Base-by-base conservation (phyloP, 2,113 vertebrate genomes). In the Hydrochoerus hydrochaeris region DNA sequence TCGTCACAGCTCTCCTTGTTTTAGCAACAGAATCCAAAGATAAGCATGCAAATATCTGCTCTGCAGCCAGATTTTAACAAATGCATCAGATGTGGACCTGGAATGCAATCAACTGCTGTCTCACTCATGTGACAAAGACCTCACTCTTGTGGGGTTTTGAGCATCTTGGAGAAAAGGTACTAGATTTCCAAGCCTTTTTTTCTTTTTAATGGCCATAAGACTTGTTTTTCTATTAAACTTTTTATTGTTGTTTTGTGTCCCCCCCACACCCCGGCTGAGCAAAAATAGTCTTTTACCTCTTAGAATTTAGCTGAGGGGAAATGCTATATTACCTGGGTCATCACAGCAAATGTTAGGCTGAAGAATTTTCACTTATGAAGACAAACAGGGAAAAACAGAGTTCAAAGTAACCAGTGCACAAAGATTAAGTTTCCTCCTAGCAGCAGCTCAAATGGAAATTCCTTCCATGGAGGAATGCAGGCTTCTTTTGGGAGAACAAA, bases 1-100 rank as follows among this genome's bases (percentile, higher is more conserved):
- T 69, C 91, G 91, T 62, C 78, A 81, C 80, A 52, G 91, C 75
- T 95, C 75, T 52, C 82, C 77, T 78, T 67, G 80, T 41, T 94
- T 90, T 38, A 94, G 19, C 84, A 77, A 78, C 54, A 65, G 80
- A 88, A 41, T 46, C 90, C 24, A 11, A 60, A 94, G 89, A 80
- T 83, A 84, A 71, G 92, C 49, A 82, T 32, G 28, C 67, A 77
- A 44, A 82, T 46, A 41, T 0, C 24, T 9, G 73, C 75, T 30
- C 44, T 30, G 52, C 6, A 52, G 58, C 41, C 65, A 52, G 57
- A 54, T 44, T 58, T 41, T 8, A 35, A 85, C 63, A 58, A 22
- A 80, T 0, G 22, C 20, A n/a, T 32, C 41, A 57, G 83, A 28
- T 13, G 14, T 7, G 22, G 17, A 19, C 41, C 81, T 24, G 9